Conservation (phyloP, 2,888 invertebrate species). For the Copidosoma aretas region DNA sequence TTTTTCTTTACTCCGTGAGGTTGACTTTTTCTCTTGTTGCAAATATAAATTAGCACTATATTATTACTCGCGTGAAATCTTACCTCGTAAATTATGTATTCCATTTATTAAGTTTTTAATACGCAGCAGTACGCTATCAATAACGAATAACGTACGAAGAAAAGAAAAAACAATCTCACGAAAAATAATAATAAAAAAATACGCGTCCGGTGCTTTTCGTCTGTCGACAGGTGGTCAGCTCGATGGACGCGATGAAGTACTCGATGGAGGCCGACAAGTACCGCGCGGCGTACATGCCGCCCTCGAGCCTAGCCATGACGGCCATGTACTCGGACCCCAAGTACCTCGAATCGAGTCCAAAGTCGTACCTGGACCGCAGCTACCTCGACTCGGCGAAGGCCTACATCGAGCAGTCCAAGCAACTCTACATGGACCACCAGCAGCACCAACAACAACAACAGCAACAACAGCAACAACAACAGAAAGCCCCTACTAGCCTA, state of each 20-base stretch:
- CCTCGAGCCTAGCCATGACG: slow-evolving; percentile 69
- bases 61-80: not conserved
- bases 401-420: slow-evolving; percentile 70
- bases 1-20: slow-evolving; percentile 10
- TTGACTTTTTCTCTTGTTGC: slow-evolving; percentile 17
- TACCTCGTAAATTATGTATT: too few relatives aligned
- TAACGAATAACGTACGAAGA: too few relatives aligned
- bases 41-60: not conserved
- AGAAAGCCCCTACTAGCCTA: not conserved
- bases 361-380: slow-evolving; percentile 69
- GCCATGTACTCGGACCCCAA: slow-evolving; percentile 76
- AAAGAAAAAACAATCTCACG: not conserved
- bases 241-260: slow-evolving; percentile 82
- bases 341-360: slow-evolving; percentile 68
- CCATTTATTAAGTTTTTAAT: too few relatives aligned
- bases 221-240: slow-evolving; percentile 63
- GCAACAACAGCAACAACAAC: slow-evolving; percentile 62
- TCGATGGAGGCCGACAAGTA: slow-evolving; percentile 81
- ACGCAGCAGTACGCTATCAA: too few relatives aligned
- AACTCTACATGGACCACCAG: slow-evolving; percentile 75
- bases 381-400: slow-evolving; percentile 80
- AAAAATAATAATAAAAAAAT: not conserved
- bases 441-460: too few relatives aligned
- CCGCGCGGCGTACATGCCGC: slow-evolving; percentile 73
- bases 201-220: not conserved